Evolutionary conservation across 2,888 invertebrate species (phyloP), one percentile per base, ranked within the genome.

Genomic region (Macaria notata): DNA sequence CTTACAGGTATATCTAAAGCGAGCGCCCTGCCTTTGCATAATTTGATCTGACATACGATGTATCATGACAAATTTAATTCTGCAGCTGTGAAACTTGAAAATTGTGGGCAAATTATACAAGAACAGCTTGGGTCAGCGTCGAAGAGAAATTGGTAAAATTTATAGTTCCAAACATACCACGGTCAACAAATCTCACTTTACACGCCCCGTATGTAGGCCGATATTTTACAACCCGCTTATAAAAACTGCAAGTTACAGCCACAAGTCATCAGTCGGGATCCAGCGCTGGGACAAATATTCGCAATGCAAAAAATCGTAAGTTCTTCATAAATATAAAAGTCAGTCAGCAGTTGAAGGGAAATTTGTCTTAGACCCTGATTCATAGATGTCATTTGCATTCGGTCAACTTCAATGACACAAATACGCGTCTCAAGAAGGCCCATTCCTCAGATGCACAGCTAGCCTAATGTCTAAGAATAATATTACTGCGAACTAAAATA

Each of bases 301-400:
- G 78, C 73, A 76, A 85, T 86, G 85, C 73, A 82, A 69, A 78
- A 68, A 67, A 71, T 78, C 64, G 86, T 86, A 73, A 84, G 86
- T 83, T 53, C 39, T 48, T 52, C 53, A 54, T 46, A 54, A 49
- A 54, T 46, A 29, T 33, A 42, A 33, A 31, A 44, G 46, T 36
- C 41, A 9, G n/a, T 41, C 9, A 9, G 7, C 4, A 1, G 33
- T 55, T 31, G 41, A 30, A 33, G 42, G 41, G 55, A 50, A 55
- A 51, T 45, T 46, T 57, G 39, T 46, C 46, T 43, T 9, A 5
- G 31, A 2, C 31, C 4, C 3, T 9, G 4, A 41, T 4, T 41
- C 8, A 41, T 41, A 8, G 38, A 38, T 38, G 5, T 38, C 5
- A 38, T 38, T 8, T 38, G 38, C 1, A 38, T 38, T 38, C 38